A percentile compares a stretch with the other conserved stretches of the same genome.
Conservation (phyloP, 2,113 vertebrate genomes). For the Hippopotamus amphibius region DNA sequence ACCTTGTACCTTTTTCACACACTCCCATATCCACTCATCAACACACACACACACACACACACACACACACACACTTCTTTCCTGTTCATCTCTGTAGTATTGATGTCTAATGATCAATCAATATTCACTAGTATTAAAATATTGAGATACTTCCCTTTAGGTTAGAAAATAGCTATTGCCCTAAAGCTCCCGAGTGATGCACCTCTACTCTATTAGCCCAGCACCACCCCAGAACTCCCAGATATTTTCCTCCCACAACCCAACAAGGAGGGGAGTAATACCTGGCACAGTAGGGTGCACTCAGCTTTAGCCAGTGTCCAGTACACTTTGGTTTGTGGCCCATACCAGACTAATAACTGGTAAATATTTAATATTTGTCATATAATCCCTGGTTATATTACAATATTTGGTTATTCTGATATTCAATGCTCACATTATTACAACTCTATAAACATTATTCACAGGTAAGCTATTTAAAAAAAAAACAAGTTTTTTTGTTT, state of each 20-base stretch:
- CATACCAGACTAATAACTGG: neutral
- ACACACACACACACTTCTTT: neutral
- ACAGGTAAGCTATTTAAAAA: neutral
- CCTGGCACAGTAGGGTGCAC: neutral
- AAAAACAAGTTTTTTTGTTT: too few species aligned
- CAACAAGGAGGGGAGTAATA: neutral
- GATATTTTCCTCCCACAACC: neutral
- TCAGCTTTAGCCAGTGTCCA: neutral
- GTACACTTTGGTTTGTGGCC: neutral
- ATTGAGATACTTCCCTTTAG: neutral
- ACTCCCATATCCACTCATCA: neutral
- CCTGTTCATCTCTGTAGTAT: neutral
- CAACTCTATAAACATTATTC: neutral
- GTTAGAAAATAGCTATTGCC: neutral
- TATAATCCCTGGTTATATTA: neutral
- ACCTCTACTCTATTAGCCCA: neutral
- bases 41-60: neutral
- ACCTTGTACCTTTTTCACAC: neutral
- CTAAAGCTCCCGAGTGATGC: neutral
- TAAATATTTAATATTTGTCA: slow-evolving; percentile 7
- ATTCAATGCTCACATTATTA: neutral
- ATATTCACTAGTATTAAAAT: neutral
- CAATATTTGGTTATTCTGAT: neutral
- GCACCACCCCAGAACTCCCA: neutral
- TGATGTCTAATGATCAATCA: neutral